phyloP scores from a whole-genome alignment of 1,140 invertebrate species.

The Drosophila fuyamai region DNA sequence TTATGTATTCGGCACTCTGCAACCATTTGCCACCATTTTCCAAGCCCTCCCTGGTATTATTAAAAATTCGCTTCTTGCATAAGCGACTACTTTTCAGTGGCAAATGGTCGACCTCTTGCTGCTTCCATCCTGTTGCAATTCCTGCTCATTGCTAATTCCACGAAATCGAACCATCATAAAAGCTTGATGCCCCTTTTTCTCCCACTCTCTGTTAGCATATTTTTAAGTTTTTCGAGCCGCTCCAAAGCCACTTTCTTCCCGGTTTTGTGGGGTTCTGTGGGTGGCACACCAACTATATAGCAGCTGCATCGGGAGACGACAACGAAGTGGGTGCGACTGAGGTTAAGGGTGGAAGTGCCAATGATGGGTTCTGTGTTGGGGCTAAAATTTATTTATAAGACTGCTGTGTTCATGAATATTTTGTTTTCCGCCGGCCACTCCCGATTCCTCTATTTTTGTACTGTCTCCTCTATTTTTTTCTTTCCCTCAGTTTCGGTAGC shows the following conservation, averaged over 20 bases:
- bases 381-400: conserved; percentile 69
- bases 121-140: conserved; percentile 22
- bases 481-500: neutral
- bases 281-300: conserved; percentile 2
- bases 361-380: conserved; percentile 32
- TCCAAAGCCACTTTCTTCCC: conserved; percentile 52
- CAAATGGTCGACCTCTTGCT: conserved; percentile 22
- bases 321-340: conserved; percentile 11
- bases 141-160: conserved; percentile 67
- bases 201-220: conserved; percentile 34
- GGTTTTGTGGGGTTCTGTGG: conserved; percentile 11
- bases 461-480: neutral
- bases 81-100: conserved; percentile 10
- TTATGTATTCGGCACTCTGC: conserved; percentile 36
- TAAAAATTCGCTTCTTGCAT: conserved; percentile 52
- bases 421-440: conserved; percentile 62
- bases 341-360: conserved; percentile 11
- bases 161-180: conserved; percentile 73
- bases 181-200: conserved; percentile 50
- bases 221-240: conserved; percentile 63
- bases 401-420: conserved; percentile 65
- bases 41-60: conserved; percentile 35
- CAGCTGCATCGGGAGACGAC: conserved; percentile 48
- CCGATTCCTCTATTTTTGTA: neutral
- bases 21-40: neutral